Percentiles rank a stretch among this genome's conserved stretches.
Evolutionary conservation across 1,140 invertebrate species (phyloP).

Genomic region (Polypedilum pembai): DNA sequence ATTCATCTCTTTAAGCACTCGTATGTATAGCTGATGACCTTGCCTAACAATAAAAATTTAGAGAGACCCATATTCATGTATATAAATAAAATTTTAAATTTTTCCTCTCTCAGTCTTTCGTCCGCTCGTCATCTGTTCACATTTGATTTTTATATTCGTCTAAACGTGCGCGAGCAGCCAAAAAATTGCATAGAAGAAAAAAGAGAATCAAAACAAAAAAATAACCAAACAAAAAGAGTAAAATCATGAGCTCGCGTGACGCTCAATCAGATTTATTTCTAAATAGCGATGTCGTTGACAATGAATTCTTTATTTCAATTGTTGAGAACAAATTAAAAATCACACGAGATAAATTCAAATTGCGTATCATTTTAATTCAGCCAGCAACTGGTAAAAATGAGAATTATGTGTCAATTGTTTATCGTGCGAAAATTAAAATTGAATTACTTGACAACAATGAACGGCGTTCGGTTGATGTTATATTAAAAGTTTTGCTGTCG

Average conservation of each 20-base stretch:
- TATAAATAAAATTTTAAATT: not conserved
- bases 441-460: not conserved
- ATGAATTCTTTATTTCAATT: not conserved
- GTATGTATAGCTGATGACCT: not conserved
- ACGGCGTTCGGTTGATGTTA: not conserved
- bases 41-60: not conserved
- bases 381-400: slow-evolving; percentile 11
- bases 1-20: too few species aligned
- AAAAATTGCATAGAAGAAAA: too few species aligned
- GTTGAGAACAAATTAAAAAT: not conserved
- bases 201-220: too few species aligned
- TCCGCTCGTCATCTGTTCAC: not conserved
- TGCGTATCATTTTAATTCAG: not conserved
- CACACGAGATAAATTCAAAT: not conserved
- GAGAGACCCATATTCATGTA: not conserved
- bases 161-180: too few species aligned
- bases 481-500: slow-evolving; percentile 5
- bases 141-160: not conserved
- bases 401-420: slow-evolving; percentile 6
- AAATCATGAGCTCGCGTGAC: not conserved
- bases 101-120: not conserved
- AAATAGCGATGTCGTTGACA: not conserved
- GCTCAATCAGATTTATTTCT: not conserved
- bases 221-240: not conserved
- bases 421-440: not conserved